Percentiles rank a stretch among this genome's conserved stretches.
Evolutionary conservation across 2,797 vertebrate species (phyloP).

Genomic region (Mallotus villosus): DNA sequence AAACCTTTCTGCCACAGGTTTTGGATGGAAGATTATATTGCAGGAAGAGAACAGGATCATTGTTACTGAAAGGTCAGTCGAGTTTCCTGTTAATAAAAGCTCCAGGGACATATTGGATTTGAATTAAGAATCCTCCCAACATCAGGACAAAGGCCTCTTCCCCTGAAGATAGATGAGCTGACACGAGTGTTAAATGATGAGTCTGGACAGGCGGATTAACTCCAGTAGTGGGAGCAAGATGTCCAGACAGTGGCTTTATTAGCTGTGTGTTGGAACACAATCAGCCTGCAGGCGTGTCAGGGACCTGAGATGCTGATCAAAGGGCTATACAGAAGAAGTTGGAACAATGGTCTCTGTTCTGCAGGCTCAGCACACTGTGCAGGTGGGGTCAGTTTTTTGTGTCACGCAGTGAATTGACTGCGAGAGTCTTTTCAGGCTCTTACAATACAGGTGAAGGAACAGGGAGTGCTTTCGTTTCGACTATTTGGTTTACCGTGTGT

Average conservation of each 20-base stretch:
- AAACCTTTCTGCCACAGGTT: background rate
- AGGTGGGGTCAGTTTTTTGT: background rate
- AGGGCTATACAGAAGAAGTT: background rate
- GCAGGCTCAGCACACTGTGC: background rate
- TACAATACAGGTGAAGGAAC: background rate
- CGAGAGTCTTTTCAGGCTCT: background rate
- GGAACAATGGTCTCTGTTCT: background rate
- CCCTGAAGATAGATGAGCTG: conserved; percentile 20
- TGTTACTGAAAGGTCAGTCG: conserved; percentile 30
- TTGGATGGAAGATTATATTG: background rate
- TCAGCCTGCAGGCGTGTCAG: background rate
- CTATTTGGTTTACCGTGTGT: background rate
- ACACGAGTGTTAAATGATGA: conserved; percentile 16
- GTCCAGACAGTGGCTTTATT: conserved; percentile 2
- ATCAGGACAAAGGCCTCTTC: background rate
- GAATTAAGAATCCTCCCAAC: conserved; percentile 15
- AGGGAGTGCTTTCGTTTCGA: background rate
- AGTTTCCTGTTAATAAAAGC: conserved; percentile 25
- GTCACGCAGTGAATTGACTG: background rate
- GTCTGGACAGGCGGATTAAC: conserved; percentile 26
- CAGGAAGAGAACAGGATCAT: background rate
- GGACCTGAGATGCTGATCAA: conserved; percentile 3
- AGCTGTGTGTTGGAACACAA: conserved; percentile 19
- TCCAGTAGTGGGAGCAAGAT: conserved; percentile 1
- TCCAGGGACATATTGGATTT: conserved; percentile 8